Percentiles rank a stretch among this genome's conserved stretches.
phyloP scores from a whole-genome alignment of 2,113 vertebrate genomes.

The Heteronetta atricapilla region DNA sequence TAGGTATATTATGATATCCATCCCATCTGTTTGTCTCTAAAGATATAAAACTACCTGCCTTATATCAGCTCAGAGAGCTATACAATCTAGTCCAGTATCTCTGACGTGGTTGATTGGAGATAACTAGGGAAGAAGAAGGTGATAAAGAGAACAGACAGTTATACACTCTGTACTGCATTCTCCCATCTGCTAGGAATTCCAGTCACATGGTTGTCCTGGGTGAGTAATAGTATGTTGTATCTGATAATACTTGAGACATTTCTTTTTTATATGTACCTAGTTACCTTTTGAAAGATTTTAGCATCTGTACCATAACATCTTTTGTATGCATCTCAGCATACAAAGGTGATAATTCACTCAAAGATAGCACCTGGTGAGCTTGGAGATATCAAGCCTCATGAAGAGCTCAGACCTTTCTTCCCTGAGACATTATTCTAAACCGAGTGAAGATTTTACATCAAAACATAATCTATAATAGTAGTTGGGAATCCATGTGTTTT shows the following conservation, averaged over 20 bases:
- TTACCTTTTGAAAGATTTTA: background rate
- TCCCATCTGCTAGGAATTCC: background rate
- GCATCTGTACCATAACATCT: background rate
- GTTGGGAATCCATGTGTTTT: background rate
- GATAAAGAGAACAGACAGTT: background rate
- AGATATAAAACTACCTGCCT: background rate
- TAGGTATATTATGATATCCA: background rate
- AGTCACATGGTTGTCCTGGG: accelerated
- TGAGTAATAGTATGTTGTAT: accelerated
- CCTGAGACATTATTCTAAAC: background rate
- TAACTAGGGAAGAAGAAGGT: background rate
- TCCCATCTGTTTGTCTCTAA: background rate
- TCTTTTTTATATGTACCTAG: background rate
- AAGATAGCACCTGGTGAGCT: accelerated
- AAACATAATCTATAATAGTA: background rate
- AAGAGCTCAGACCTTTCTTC: background rate
- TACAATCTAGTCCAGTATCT: background rate
- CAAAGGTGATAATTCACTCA: background rate
- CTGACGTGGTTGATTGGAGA: background rate
- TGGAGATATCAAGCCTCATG: background rate
- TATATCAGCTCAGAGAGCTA: background rate
- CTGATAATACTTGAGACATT: background rate
- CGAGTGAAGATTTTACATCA: background rate
- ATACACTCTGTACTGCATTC: background rate
- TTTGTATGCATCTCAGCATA: accelerated